Base-by-base conservation (phyloP, 2,888 invertebrate genomes). In the Drosophila hamatofila region DNA sequence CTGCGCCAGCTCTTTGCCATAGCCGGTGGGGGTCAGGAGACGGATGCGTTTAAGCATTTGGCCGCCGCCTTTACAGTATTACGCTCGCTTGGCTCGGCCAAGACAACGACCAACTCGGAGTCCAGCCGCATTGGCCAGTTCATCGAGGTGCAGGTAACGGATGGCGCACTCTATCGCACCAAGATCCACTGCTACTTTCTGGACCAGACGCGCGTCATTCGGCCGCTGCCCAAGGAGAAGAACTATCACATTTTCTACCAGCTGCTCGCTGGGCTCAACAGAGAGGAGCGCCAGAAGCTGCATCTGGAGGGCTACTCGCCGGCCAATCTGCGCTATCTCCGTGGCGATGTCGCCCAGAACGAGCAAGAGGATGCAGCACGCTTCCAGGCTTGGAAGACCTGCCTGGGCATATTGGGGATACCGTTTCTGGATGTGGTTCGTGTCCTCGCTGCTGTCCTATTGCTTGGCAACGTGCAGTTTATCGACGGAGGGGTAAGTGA, bases 201-300 rank as follows among this genome's bases (percentile, higher is more conserved):
- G 91, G 98, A 98, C 92, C 97, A 98, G 94, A 97, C 97, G 56
- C 95, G 98, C 73, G 98, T 98, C 60, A 97, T 98, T 80, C 95
- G 96, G 41, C 97, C 97, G 25, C 94, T 97, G 83, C 95, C 96
- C 18, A 96, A 96, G 90, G 98, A 98, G 93, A 97, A 97, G 92
- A 98, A 98, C 94, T 98, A 98, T 93, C 98, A 98, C 93, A 98
- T 98, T 89, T 98, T 98, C 94, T 98, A 98, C 94, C 98, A 98
- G 94, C 96, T 98, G 96, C 93, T 97, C 58, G 97, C 98, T 21
- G 98, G 98, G 0, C 94, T 98, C 30, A 95, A 96, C 48, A 94
- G 95, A 60, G 98, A 98, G 81, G 98, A 98, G 92, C 94, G 96
- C 92, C 95, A 96, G 21, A 97, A 97, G 93, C 94, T 98, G 35